Evolutionary conservation across 2,888 invertebrate species (phyloP), one percentile per base, ranked within the genome.

Genomic region (Luffia ferchaultella): DNA sequence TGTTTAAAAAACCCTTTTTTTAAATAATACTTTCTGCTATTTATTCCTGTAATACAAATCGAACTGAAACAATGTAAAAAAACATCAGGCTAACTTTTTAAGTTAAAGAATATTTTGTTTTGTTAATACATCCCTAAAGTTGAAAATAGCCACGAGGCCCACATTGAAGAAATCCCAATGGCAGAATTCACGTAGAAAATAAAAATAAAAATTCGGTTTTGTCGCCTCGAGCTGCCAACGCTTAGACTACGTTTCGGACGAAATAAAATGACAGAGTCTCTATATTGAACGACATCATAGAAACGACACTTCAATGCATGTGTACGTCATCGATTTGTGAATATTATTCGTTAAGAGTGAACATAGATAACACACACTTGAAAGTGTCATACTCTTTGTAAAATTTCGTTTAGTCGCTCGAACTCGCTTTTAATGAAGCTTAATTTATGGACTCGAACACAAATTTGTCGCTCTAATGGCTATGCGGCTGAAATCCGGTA

Each of bases 391-490:
- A n/a, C n/a, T n/a, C n/a, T n/a, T n/a, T n/a, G n/a, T n/a, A n/a
- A n/a, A n/a, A n/a, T 57, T 54, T 53, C 54, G 48, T 58, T 64
- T 62, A 61, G 59, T 60, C 58, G 51, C 62, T 54, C 56, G 57
- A 60, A 58, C 62, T 61, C 68, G 74, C 68, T 73, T 73, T 76
- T 76, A 76, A 77, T 76, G 73, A 74, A 75, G 62, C 65, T 70
- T 69, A 73, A 76, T 76, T 75, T 76, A 76, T 74, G 66, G 63
- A 67, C 63, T 59, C 60, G 57, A 61, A 62, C 64, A 71, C 68
- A 65, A 71, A 76, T 76, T 74, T 73, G 77, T 75, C 74, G 71
- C 68, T 65, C 74, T 75, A 71, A 75, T 64, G 63, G 67, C 59
- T 63, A 64, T 65, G 60, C 61, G 63, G 63, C 61, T 65, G 63